Percentiles rank a stretch among this genome's conserved stretches.
These are phyloP conservation scores for Orius laevigatus DNA, from an alignment of 1,140 invertebrate species.

Conservation along the genomic window DNA sequence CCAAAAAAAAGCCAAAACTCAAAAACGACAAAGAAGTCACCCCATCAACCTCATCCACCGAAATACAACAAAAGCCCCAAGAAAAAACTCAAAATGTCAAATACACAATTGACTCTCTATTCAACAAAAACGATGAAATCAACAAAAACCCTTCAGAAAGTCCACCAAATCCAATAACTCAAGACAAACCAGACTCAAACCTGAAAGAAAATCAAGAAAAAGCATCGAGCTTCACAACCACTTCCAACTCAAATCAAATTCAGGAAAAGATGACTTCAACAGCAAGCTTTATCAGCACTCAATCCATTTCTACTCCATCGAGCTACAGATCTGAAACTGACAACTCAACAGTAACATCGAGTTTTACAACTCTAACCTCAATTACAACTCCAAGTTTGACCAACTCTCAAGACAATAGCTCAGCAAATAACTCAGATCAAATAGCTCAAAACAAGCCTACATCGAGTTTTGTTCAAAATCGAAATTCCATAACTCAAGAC, in stretches of 20 bases:
- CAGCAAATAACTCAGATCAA: too few species aligned
- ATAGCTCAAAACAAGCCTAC: too few species aligned
- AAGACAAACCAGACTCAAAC: too few species aligned
- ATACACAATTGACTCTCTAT: too few species aligned
- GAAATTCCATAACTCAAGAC: neutral
- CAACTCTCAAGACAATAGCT: too few species aligned
- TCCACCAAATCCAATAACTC: neutral
- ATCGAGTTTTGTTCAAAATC: neutral
- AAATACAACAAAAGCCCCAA: constrained; percentile 8
- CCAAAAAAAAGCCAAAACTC: constrained; percentile 17
- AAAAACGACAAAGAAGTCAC: constrained; percentile 8
- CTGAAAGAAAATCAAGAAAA: too few species aligned
- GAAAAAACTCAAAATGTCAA: constrained; percentile 10
- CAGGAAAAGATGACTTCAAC: constrained; percentile 3
- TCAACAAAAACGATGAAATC: constrained; percentile 6
- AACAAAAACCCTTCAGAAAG: neutral
- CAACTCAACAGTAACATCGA: too few species aligned
- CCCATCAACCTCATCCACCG: neutral
- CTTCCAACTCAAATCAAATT: constrained; percentile 22
- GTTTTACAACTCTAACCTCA: too few species aligned
- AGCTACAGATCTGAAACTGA: too few species aligned
- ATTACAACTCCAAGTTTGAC: too few species aligned
- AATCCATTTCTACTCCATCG: neutral
- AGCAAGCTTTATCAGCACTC: neutral
- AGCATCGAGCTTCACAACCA: too few species aligned